Conservation (phyloP, 2,797 vertebrate genomes). For the Eulemur albifrons region DNA sequence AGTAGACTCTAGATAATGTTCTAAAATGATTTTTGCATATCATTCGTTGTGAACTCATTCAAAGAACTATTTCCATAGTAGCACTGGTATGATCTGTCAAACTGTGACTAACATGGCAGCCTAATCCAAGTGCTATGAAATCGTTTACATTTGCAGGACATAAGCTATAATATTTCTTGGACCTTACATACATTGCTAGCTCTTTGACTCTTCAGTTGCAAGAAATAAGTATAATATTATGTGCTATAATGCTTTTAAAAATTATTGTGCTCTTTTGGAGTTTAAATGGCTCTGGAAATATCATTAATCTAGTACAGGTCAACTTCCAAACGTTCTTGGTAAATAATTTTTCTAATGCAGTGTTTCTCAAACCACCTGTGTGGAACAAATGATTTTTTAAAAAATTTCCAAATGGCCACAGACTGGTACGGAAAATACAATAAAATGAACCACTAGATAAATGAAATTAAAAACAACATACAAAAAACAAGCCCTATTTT, state of each 20-base stretch:
- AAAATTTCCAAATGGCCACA: neutral
- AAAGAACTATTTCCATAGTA: neutral
- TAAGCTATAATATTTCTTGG: neutral
- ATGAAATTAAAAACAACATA: neutral
- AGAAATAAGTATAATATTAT: neutral
- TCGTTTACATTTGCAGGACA: neutral
- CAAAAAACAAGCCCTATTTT: neutral
- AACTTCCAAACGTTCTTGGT: neutral
- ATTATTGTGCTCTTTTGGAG: neutral
- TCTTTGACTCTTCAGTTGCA: neutral
- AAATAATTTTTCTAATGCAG: conserved; percentile 31
- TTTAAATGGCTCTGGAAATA: neutral
- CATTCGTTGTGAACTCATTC: neutral
- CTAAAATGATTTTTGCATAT: neutral
- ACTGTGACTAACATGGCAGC: neutral
- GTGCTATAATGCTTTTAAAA: neutral
- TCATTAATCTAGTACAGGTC: neutral
- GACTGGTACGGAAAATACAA: neutral
- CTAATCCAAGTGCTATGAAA: neutral
- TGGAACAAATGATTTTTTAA: neutral
- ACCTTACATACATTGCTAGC: neutral
- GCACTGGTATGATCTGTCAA: neutral
- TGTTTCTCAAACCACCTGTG: conserved; percentile 18
- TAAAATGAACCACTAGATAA: neutral
- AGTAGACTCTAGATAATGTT: neutral